Evolutionary conservation across 1,140 invertebrate genomes (phyloP).

Genomic region (Bemisia tabaci): DNA sequence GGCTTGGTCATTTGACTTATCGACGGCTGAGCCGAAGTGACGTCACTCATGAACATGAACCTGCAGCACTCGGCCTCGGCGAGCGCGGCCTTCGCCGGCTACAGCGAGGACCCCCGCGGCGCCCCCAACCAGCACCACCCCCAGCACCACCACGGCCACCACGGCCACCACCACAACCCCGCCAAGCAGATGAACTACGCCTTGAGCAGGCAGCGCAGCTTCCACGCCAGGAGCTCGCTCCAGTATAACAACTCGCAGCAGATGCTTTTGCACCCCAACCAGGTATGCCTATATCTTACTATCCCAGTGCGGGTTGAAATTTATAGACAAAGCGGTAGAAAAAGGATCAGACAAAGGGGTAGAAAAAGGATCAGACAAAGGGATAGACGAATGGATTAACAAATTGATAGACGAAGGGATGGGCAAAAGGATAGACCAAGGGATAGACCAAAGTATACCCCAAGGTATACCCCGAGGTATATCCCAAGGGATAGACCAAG

Average conservation of each 20-base stretch:
- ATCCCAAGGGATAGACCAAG: too few relatives aligned
- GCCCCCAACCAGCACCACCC: neutral
- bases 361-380: neutral
- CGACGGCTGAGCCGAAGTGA: too few relatives aligned
- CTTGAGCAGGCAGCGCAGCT: neutral
- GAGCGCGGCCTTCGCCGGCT: neutral
- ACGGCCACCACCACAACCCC: neutral
- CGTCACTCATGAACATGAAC: too few relatives aligned
- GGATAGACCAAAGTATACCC: neutral
- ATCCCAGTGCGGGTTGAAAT: too few relatives aligned
- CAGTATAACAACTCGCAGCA: neutral
- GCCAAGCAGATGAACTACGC: neutral
- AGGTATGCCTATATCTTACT: too few relatives aligned
- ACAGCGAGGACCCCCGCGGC: neutral
- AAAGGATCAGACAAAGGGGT: neutral
- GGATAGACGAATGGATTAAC: neutral
- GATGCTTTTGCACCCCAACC: neutral
- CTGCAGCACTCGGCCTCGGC: neutral
- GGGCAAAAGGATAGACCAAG: neutral
- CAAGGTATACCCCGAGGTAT: neutral
- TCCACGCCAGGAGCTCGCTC: neutral
- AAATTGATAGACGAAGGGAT: neutral
- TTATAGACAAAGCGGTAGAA: neutral
- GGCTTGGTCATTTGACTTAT: too few relatives aligned
- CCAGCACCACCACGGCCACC: neutral